Evolutionary conservation across 2,113 vertebrate genomes (phyloP).

Genomic region (Ascaphus truei): DNA sequence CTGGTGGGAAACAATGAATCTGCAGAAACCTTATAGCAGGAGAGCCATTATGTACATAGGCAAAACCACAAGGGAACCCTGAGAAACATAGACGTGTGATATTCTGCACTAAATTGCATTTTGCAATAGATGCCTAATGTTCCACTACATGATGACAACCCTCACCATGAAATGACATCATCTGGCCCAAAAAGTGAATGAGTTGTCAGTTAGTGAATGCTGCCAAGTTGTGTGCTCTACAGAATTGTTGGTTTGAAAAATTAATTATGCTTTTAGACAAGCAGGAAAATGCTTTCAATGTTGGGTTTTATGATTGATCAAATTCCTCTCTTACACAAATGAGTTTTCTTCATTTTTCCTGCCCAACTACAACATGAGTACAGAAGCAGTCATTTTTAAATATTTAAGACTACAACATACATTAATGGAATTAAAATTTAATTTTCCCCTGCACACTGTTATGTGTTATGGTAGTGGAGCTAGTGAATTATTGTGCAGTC

Average conservation of each 20-base stretch:
- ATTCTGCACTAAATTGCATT: not conserved
- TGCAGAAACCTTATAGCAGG: not conserved
- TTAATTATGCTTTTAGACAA: slow-evolving; percentile 1
- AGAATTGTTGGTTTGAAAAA: not conserved
- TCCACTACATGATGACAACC: slow-evolving; percentile 2
- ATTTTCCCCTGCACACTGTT: too few relatives aligned
- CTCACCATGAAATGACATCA: not conserved
- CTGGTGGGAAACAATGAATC: not conserved
- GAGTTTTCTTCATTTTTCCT: too few relatives aligned
- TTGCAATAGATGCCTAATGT: not conserved
- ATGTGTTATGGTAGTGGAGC: too few relatives aligned
- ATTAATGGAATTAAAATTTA: too few relatives aligned
- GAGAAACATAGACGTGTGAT: not conserved
- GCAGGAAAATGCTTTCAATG: slow-evolving; percentile 19
- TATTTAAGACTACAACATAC: too few relatives aligned
- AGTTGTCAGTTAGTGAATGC: not conserved
- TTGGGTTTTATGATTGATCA: not conserved
- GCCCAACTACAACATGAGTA: too few relatives aligned
- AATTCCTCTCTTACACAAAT: too few relatives aligned
- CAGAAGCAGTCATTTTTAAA: too few relatives aligned
- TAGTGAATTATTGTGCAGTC: too few relatives aligned
- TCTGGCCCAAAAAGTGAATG: not conserved
- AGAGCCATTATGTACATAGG: not conserved
- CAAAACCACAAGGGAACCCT: not conserved
- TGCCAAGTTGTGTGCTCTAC: not conserved